phyloP scores from a whole-genome alignment of 2,888 invertebrate genomes.

The Amiota mariae region DNA sequence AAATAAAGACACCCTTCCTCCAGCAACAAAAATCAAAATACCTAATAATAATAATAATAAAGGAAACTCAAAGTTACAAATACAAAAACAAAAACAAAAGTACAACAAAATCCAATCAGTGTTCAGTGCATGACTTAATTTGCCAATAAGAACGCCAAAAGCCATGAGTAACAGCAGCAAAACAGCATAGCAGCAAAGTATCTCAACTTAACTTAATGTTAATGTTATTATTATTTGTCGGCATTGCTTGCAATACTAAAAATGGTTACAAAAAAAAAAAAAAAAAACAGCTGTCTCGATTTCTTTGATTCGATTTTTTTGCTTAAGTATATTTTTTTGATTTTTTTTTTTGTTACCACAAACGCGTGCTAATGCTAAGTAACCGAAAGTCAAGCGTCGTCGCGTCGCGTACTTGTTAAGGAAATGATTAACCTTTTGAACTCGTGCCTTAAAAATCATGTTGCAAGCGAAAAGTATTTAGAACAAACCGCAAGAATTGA shows the following conservation, averaged over 20 bases:
- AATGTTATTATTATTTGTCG: neutral
- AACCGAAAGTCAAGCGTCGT: neutral
- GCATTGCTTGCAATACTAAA: neutral
- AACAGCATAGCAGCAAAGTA: neutral
- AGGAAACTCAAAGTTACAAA: neutral
- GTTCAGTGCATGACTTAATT: slow-evolving; percentile 65
- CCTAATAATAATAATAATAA: too few species aligned
- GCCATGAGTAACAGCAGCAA: slow-evolving; percentile 36
- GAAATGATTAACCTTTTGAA: slow-evolving; percentile 27
- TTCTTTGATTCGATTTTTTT: neutral
- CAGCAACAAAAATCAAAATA: neutral
- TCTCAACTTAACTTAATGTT: neutral
- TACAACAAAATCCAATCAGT: slow-evolving; percentile 34
- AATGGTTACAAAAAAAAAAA: neutral
- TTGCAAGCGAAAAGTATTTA: neutral
- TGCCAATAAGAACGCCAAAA: slow-evolving; percentile 66
- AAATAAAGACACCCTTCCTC: neutral
- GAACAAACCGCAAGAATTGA: slow-evolving; percentile 25
- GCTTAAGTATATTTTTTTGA: neutral
- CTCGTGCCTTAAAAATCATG: neutral
- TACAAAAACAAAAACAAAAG: neutral
- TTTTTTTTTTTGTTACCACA: neutral
- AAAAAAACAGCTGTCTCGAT: too few species aligned
- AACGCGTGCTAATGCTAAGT: slow-evolving; percentile 14
- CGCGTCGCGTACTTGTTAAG: slow-evolving; percentile 7